These are phyloP conservation scores for Pherbina coryleti DNA, from an alignment of 2,888 invertebrate species.

Conservation along the genomic window DNA sequence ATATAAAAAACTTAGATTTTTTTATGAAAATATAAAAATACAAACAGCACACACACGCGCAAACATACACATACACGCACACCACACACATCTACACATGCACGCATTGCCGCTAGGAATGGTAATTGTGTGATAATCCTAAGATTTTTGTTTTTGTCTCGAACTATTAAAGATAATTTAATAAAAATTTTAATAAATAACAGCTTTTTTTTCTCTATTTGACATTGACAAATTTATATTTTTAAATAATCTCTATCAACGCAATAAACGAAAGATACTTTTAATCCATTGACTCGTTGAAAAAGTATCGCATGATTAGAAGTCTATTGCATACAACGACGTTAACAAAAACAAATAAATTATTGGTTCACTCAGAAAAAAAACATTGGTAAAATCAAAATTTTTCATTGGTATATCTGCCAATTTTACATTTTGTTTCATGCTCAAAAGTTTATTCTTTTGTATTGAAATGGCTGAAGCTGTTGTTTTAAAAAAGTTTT, in stretches of 20 bases:
- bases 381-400: too few relatives aligned
- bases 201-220: too few relatives aligned
- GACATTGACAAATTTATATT: neutral
- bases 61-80: neutral
- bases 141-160: slow-evolving; percentile 54
- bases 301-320: neutral
- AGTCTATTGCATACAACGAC: neutral
- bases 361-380: too few relatives aligned
- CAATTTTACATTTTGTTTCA: too few relatives aligned
- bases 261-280: neutral
- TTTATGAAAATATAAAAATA: neutral
- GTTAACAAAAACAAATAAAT: too few relatives aligned
- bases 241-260: neutral
- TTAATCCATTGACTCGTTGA: neutral
- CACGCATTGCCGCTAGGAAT: slow-evolving; percentile 53
- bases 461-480: too few relatives aligned
- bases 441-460: too few relatives aligned
- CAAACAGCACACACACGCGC: neutral
- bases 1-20: neutral
- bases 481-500: too few relatives aligned
- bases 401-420: too few relatives aligned
- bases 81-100: neutral
- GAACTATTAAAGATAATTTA: neutral
- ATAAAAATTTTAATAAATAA: neutral
- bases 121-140: slow-evolving; percentile 69